Conservation (phyloP, 2,888 invertebrate genomes). For the Meloe dianella region DNA sequence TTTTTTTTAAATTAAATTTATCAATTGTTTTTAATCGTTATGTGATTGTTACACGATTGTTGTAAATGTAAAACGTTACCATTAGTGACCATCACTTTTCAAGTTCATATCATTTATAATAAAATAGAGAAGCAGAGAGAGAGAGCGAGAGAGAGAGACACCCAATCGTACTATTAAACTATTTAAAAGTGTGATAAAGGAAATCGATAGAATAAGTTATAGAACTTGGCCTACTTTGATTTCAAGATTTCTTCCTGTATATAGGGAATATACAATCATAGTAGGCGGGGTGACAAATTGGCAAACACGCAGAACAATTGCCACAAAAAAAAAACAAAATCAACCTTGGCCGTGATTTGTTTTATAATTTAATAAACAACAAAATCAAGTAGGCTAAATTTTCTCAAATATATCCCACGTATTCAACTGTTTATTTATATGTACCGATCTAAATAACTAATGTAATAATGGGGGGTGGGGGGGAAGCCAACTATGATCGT, state of each 20-base stretch:
- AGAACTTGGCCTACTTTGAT: conserved; percentile 1
- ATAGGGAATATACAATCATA: too few species aligned
- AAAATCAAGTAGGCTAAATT: background rate
- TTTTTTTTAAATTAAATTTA: background rate
- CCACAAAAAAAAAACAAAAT: background rate
- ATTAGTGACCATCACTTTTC: conserved; percentile 1
- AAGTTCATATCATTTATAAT: background rate
- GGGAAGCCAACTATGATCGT: background rate
- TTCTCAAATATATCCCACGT: too few species aligned
- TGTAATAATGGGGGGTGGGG: too few species aligned
- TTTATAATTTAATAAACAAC: background rate
- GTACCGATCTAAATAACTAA: too few species aligned
- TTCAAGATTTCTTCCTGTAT: background rate
- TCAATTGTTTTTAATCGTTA: background rate
- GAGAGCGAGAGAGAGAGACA: too few species aligned
- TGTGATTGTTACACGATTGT: background rate
- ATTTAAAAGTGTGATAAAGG: background rate
- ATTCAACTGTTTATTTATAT: too few species aligned
- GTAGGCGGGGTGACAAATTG: background rate
- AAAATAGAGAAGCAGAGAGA: background rate
- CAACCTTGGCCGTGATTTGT: background rate
- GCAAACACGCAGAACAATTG: background rate
- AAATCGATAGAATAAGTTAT: background rate
- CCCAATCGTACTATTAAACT: background rate
- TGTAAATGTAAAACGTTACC: background rate